Conservation (phyloP, 1,140 invertebrate genomes). For the Rhopalosiphum maidis region DNA sequence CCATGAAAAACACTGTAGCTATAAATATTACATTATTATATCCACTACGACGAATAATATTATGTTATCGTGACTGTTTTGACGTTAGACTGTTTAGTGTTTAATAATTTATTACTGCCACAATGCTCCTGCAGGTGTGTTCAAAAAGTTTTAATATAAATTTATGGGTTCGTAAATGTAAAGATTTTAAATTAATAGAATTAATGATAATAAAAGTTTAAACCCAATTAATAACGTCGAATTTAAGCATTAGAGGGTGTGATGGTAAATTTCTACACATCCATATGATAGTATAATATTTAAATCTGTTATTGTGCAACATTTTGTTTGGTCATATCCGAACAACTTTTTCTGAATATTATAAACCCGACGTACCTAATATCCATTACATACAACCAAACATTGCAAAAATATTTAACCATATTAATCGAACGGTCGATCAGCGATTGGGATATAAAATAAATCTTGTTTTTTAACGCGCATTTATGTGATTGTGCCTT, state of each 20-base stretch:
- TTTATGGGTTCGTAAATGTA: not conserved
- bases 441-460: not conserved
- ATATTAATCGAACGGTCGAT: not conserved
- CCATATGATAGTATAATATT: too few relatives aligned
- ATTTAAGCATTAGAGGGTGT: too few relatives aligned
- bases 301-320: too few relatives aligned
- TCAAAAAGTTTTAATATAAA: not conserved
- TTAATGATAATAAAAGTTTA: not conserved
- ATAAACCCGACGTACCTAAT: too few relatives aligned
- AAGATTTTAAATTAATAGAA: not conserved
- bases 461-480: not conserved
- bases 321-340: too few relatives aligned
- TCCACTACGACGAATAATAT: not conserved
- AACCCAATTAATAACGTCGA: not conserved
- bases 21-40: not conserved
- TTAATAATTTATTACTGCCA: not conserved
- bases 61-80: not conserved
- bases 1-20: not conserved
- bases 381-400: too few relatives aligned
- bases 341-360: too few relatives aligned
- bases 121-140: not conserved
- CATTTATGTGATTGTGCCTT: not conserved
- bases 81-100: not conserved
- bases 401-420: too few relatives aligned
- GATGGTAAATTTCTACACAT: too few relatives aligned